Evolutionary conservation across 2,113 vertebrate species (phyloP).

Genomic region (Tiliqua scincoides): DNA sequence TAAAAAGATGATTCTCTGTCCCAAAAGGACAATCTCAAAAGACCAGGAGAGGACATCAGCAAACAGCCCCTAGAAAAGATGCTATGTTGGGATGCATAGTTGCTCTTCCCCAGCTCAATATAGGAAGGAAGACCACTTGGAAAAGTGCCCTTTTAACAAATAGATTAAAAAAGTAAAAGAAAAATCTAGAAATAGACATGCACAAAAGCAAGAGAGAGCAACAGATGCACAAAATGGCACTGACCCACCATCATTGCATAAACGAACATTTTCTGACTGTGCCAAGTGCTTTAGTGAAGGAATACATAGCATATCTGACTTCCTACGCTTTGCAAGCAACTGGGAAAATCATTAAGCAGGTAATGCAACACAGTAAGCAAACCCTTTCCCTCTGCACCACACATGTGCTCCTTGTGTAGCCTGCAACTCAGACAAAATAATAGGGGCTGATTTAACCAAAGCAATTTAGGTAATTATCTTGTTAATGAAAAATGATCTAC

Average conservation of each 20-base stretch:
- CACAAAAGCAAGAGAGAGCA: not conserved
- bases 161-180: not conserved
- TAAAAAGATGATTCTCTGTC: too few relatives aligned
- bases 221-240: not conserved
- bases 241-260: not conserved
- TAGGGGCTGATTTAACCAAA: not conserved
- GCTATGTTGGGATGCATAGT: too few relatives aligned
- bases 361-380: not conserved
- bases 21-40: too few relatives aligned
- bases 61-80: too few relatives aligned
- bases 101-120: too few relatives aligned
- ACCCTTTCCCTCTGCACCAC: not conserved
- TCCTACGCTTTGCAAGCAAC: not conserved
- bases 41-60: too few relatives aligned
- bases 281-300: not conserved
- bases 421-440: not conserved
- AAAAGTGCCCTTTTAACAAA: not conserved
- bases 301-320: not conserved
- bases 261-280: not conserved
- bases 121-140: too few relatives aligned
- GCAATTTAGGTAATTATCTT: conserved; percentile 14
- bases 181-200: not conserved
- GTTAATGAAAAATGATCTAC: conserved; percentile 17
- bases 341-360: not conserved
- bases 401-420: not conserved